phyloP scores from a whole-genome alignment of 35 echinoderm and acorn worm species.

The Strongylocentrotus purpuratus region DNA sequence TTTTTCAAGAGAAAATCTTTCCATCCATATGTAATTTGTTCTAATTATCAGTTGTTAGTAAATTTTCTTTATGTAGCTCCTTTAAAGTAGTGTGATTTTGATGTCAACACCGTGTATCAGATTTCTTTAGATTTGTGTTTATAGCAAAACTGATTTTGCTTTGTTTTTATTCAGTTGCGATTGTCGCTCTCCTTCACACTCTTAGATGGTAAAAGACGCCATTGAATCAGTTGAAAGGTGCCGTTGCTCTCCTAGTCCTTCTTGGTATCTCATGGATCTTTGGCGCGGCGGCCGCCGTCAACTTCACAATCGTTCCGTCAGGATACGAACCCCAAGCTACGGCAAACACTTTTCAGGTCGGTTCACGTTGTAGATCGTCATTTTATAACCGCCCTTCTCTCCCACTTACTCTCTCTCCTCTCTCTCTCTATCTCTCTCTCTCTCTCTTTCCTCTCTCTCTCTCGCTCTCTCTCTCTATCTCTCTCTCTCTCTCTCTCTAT shows the following conservation, averaged over 20 bases:
- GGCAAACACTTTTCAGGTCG: slow-evolving; percentile 80
- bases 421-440: too few relatives aligned
- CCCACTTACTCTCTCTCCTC: too few relatives aligned
- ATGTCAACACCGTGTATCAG: too few relatives aligned
- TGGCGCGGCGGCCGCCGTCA: slow-evolving; percentile 77
- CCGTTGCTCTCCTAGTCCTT: slow-evolving; percentile 83
- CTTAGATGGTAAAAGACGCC: slow-evolving; percentile 62
- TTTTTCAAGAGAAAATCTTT: too few relatives aligned
- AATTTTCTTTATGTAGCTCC: too few relatives aligned
- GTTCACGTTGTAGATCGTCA: neutral
- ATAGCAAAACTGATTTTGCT: neutral
- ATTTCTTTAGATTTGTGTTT: neutral
- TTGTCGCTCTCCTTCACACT: neutral
- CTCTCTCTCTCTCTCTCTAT: too few relatives aligned
- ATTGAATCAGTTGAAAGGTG: slow-evolving; percentile 81
- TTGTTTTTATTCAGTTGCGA: neutral
- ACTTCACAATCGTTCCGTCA: slow-evolving; percentile 57
- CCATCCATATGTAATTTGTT: too few relatives aligned
- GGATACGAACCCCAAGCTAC: slow-evolving; percentile 55
- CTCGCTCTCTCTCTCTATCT: too few relatives aligned
- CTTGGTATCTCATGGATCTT: slow-evolving; percentile 91
- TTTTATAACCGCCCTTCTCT: neutral
- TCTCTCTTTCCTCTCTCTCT: too few relatives aligned
- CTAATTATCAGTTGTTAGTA: too few relatives aligned
- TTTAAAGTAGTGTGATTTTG: too few relatives aligned